These are phyloP conservation scores for Sanderia malayensis DNA, from an alignment of 30 jellyfish, hydroid and myxozoan species.

Conservation along the genomic window DNA sequence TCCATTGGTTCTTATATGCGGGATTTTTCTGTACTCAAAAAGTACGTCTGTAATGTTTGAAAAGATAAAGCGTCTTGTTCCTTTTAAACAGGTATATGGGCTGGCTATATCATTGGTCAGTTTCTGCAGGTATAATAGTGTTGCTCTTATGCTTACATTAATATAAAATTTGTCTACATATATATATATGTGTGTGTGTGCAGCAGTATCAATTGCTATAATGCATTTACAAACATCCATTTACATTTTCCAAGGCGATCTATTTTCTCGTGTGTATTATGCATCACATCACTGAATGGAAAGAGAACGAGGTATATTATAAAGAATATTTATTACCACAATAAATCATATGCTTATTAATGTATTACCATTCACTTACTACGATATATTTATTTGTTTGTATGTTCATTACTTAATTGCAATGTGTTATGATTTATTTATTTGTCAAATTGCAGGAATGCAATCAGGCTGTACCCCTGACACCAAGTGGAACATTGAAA, in stretches of 20 bases:
- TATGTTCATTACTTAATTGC: neutral
- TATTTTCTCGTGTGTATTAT: neutral
- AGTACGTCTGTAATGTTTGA: neutral
- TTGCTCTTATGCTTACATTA: neutral
- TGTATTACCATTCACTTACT: neutral
- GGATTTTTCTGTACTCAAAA: too few relatives aligned
- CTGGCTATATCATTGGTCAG: constrained; percentile 46
- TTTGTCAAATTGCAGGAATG: neutral
- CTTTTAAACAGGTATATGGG: constrained; percentile 43
- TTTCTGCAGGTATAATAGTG: constrained; percentile 33
- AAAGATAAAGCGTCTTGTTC: neutral
- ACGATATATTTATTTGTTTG: too few relatives aligned
- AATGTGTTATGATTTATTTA: neutral
- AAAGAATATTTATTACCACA: neutral
- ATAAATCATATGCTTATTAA: neutral
- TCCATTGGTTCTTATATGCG: too few relatives aligned
- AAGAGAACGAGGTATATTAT: neutral
- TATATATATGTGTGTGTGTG: neutral
- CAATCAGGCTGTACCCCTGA: neutral
- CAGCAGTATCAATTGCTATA: neutral
- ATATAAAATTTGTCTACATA: neutral
- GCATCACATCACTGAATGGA: neutral
- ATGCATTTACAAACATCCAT: neutral
- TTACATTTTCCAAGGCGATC: neutral
- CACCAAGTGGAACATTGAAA: constrained; percentile 17